Percentiles rank a stretch among this genome's conserved stretches.
Conservation (phyloP, 1,140 invertebrate genomes). For the Drosophila willistoni region DNA sequence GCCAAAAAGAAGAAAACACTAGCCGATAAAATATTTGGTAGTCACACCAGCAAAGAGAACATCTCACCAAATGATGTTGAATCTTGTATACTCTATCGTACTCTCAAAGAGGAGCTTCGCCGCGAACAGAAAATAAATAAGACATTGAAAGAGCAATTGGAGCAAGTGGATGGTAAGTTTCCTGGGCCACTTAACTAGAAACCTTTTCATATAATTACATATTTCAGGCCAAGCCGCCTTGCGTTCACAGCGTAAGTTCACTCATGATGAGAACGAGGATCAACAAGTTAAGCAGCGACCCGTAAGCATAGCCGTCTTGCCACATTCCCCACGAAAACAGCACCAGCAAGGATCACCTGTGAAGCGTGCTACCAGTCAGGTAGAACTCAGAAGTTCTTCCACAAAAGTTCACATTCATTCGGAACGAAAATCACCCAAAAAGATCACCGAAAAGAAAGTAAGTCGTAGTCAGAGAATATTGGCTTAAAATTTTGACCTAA, state of each 20-base stretch:
- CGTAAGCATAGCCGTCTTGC: conserved; percentile 49
- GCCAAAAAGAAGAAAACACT: conserved; percentile 87
- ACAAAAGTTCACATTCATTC: conserved; percentile 14
- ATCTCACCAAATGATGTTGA: conserved; percentile 76
- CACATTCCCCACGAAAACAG: conserved; percentile 56
- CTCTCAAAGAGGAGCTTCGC: conserved; percentile 83
- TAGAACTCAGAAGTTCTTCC: conserved; percentile 33
- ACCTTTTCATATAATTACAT: background rate
- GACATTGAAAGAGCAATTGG: conserved; percentile 80
- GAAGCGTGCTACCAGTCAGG: conserved; percentile 60
- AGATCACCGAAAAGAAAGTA: conserved; percentile 14
- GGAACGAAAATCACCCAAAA: background rate
- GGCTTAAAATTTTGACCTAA: too few species aligned
- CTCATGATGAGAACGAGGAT: conserved; percentile 26
- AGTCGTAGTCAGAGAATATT: background rate
- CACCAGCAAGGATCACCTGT: conserved; percentile 24
- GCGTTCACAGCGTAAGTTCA: conserved; percentile 57
- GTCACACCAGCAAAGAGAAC: conserved; percentile 74
- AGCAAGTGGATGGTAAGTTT: conserved; percentile 61
- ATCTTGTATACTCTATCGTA: conserved; percentile 73
- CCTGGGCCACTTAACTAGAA: too few species aligned
- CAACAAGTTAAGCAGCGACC: conserved; percentile 40
- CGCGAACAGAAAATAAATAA: conserved; percentile 67
- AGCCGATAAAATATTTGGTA: conserved; percentile 86
- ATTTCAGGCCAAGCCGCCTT: conserved; percentile 35